phyloP scores from a whole-genome alignment of 2,113 vertebrate species.

The Tragulus kanchil region DNA sequence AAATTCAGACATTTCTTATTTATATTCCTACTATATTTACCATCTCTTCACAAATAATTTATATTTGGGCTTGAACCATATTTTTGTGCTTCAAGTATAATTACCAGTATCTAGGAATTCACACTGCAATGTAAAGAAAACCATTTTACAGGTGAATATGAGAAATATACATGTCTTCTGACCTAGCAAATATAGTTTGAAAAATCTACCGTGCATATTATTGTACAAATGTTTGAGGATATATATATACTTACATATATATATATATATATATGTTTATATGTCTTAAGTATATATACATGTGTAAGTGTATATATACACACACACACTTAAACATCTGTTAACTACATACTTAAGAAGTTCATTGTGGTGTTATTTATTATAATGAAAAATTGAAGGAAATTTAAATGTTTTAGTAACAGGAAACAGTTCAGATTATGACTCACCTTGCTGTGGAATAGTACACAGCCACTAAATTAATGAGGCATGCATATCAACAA shows the following conservation, averaged over 20 bases:
- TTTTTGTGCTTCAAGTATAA: constrained; percentile 46
- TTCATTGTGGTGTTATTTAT: constrained; percentile 9
- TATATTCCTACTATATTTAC: background rate
- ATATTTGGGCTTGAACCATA: constrained; percentile 25
- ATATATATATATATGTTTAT: background rate
- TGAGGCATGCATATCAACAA: background rate
- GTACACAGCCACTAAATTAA: background rate
- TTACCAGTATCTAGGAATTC: constrained; percentile 17
- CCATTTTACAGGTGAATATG: background rate
- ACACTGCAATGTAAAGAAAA: constrained; percentile 26
- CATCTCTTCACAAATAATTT: constrained; percentile 24
- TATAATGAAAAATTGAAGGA: constrained; percentile 27
- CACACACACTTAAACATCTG: background rate
- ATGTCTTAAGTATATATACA: background rate
- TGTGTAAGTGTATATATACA: background rate
- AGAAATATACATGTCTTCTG: constrained; percentile 33
- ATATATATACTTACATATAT: background rate
- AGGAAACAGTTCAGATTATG: constrained; percentile 22
- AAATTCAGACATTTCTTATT: background rate
- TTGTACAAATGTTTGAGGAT: constrained; percentile 26
- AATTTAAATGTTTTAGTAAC: constrained; percentile 26
- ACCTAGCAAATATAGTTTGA: background rate
- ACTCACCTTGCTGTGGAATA: background rate
- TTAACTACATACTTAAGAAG: background rate
- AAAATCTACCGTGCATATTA: background rate